Conservation (phyloP, 2,113 vertebrate species). For the Aleadryas rufinucha region DNA sequence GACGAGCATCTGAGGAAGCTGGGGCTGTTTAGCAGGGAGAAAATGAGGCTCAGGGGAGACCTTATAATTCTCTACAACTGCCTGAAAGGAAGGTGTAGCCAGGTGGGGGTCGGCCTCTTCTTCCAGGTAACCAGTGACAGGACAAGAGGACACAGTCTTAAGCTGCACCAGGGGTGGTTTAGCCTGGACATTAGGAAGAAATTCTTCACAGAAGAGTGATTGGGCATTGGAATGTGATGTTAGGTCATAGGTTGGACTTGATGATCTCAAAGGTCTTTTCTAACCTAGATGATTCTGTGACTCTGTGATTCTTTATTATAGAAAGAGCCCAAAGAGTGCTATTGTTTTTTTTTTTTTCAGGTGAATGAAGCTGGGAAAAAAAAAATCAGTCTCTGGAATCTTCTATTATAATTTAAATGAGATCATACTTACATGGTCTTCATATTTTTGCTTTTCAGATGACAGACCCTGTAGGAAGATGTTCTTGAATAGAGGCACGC, state of each 20-base stretch:
- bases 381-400: background rate
- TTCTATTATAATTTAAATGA: background rate
- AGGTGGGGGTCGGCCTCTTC: rapidly evolving
- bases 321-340: background rate
- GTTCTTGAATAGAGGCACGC: background rate
- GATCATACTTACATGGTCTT: background rate
- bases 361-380: background rate
- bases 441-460: background rate
- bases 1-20: background rate
- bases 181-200: background rate
- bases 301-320: background rate
- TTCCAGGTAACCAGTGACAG: background rate
- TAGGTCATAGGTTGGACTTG: background rate
- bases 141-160: background rate
- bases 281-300: background rate
- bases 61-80: background rate
- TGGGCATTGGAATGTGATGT: background rate
- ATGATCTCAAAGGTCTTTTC: background rate
- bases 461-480: background rate
- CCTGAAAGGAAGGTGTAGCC: background rate
- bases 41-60: background rate
- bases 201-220: background rate
- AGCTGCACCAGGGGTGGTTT: background rate
- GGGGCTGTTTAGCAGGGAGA: background rate
- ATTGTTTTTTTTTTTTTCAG: background rate